Evolutionary conservation across 92 coral and sea anemone genomes (phyloP), one percentile per base, ranked within the genome.

Genomic region (Ricordea florida): DNA sequence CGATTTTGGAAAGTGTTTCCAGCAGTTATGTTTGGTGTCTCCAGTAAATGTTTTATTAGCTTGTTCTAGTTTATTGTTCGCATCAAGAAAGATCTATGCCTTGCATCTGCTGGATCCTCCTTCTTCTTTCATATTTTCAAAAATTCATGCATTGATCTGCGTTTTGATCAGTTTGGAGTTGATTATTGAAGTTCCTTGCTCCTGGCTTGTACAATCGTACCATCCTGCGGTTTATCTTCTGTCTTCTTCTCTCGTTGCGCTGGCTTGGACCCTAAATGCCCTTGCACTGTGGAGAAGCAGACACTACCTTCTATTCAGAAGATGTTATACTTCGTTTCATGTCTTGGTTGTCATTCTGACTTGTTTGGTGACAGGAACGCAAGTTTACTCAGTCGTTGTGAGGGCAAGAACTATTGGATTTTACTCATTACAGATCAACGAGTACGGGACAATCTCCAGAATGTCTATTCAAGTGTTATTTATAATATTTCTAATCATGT

Each of bases 1-100:
- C 29, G 81, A 92, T 65, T 86, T 96, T 62, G 97, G 96, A 13
- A 41, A 66, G 17, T 96, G 99, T 70, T 92, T 94, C 50, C 64
- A 89, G 57, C 56, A 70, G 36, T 53, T 96, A 20, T 87, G 85
- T 6, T 78, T 96, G 14, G 83, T 83, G 24, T 80, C 85, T 42
- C 99, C 99, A 0, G 53, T 82, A 4, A 82, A 96, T 77, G 59
- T 73, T 14, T 66, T 96, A 25, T 82, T 96, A 41, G 65, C 63
- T 37, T 67, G 83, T 10, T 50, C 82, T 14, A 92, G 94, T 67
- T 63, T 84, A 8, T 86, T 81, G 58, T 83, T 74, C 37, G 67
- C 66, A 30, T 64, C 66, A 44, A 75, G 80, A 84, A 66, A 60
- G 27, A 47, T 67, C 5, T 49, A 15, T 20, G 56, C 81, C 75